Evolutionary conservation across 2,797 vertebrate genomes (phyloP).

Genomic region (Chiroxiphia lanceolata): DNA sequence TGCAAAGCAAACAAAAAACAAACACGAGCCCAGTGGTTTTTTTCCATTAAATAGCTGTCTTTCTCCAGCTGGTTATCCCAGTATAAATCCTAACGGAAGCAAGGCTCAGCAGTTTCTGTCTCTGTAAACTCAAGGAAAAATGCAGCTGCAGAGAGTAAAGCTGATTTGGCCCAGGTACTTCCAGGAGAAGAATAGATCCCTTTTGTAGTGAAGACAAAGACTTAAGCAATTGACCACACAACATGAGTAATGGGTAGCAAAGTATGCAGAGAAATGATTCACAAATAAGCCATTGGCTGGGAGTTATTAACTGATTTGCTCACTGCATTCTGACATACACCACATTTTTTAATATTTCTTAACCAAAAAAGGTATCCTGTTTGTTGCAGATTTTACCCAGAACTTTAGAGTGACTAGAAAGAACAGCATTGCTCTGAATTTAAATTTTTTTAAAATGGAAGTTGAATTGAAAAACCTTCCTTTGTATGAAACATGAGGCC

Average conservation of each 20-base stretch:
- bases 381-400: background rate
- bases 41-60: conserved; percentile 43
- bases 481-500: background rate
- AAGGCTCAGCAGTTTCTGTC: background rate
- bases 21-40: conserved; percentile 25
- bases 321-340: background rate
- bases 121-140: background rate
- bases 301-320: conserved; percentile 12
- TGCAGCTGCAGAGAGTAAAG: background rate
- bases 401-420: background rate
- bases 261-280: conserved; percentile 1
- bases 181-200: background rate
- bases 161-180: background rate
- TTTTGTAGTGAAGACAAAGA: background rate
- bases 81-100: background rate
- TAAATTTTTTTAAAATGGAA: background rate
- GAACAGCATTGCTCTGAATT: background rate
- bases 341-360: background rate
- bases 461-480: background rate
- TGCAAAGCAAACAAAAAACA: conserved; percentile 50
- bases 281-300: background rate
- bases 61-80: conserved; percentile 15
- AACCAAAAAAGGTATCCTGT: background rate
- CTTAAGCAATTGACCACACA: background rate
- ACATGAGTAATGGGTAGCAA: background rate